Conservation (phyloP, 2,797 vertebrate species). For the Cryptoprocta ferox region DNA sequence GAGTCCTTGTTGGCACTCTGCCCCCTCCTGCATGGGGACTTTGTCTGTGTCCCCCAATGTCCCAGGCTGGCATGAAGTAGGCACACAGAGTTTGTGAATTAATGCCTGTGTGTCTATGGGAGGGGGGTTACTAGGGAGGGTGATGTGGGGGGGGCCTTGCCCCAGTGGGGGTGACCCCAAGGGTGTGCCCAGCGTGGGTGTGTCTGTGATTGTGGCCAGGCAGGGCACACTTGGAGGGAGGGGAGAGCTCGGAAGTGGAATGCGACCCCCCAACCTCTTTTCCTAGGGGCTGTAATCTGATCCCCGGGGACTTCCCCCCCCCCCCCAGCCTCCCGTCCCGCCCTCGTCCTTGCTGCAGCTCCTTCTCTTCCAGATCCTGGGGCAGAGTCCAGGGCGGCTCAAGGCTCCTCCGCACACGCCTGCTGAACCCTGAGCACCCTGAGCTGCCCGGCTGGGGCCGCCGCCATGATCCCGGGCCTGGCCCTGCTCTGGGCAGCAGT, state of each 20-base stretch:
- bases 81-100: background rate
- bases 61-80: conserved; percentile 19
- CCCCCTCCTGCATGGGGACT: background rate
- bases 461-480: conserved; percentile 82
- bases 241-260: conserved; percentile 64
- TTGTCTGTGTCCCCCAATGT: background rate
- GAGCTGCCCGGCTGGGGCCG: conserved; percentile 64
- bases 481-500: conserved; percentile 70
- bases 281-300: conserved; percentile 79
- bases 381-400: conserved; percentile 79
- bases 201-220: conserved; percentile 76
- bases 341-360: conserved; percentile 52
- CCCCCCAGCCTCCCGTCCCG: background rate
- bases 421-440: conserved; percentile 67
- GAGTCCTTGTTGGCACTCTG: background rate
- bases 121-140: conserved; percentile 25
- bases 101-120: background rate
- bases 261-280: conserved; percentile 75
- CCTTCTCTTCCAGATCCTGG: conserved; percentile 76
- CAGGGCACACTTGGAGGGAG: conserved; percentile 59
- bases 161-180: conserved; percentile 65
- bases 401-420: conserved; percentile 61
- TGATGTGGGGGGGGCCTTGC: conserved; percentile 74
- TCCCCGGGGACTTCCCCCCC: conserved; percentile 73
- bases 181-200: conserved; percentile 77